Evolutionary conservation across 2,888 invertebrate genomes (phyloP).

Genomic region (Drosophila mettleri): DNA sequence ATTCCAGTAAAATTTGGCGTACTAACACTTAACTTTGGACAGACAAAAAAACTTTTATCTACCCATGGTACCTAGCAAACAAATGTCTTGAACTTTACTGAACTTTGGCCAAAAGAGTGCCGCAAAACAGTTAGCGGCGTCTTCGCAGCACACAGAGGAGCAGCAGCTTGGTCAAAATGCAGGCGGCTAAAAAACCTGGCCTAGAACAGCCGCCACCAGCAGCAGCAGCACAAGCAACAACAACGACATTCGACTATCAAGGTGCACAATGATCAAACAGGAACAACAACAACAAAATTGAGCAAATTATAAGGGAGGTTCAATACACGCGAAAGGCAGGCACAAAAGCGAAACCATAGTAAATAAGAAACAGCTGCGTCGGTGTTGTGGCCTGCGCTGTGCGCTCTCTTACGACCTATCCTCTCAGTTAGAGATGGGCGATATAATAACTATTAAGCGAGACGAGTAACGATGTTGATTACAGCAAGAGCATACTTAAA

Average conservation of each 20-base stretch:
- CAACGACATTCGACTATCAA: constrained; percentile 53
- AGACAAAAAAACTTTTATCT: constrained; percentile 25
- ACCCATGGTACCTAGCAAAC: constrained; percentile 6
- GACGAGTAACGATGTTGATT: background rate
- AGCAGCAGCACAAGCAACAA: constrained; percentile 8
- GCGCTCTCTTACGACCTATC: constrained; percentile 26
- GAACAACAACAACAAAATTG: constrained; percentile 36
- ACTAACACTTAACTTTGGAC: constrained; percentile 32
- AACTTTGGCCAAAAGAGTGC: constrained; percentile 55
- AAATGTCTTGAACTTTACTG: constrained; percentile 61
- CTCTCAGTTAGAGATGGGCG: constrained; percentile 39
- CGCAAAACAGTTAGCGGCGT: constrained; percentile 53
- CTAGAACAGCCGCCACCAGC: constrained; percentile 61
- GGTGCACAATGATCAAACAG: constrained; percentile 61
- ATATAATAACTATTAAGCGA: no score
- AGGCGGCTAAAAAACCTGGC: constrained; percentile 53
- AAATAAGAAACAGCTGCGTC: constrained; percentile 77
- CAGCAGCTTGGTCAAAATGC: constrained; percentile 54
- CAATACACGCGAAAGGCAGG: constrained; percentile 69
- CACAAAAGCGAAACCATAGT: constrained; percentile 74
- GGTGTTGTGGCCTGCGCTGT: constrained; percentile 28
- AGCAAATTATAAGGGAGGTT: constrained; percentile 72
- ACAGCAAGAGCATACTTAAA: background rate
- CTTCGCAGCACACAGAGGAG: constrained; percentile 16
- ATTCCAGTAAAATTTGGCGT: constrained; percentile 32